phyloP scores from a whole-genome alignment of 2,113 vertebrate genomes.

The Neolamprologus hecqui region DNA sequence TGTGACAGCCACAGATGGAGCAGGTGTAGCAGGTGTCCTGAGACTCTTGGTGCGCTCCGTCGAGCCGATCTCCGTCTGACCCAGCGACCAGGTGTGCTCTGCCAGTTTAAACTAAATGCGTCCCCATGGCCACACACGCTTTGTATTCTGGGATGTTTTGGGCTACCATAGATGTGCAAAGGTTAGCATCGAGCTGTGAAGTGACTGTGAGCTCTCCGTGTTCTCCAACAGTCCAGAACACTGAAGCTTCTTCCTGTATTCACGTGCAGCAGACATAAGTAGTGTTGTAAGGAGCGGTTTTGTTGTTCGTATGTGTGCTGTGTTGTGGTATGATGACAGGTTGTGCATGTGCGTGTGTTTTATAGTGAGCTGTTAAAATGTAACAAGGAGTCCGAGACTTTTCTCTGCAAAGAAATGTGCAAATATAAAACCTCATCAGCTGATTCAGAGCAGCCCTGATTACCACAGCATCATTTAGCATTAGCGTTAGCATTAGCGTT shows the following conservation, averaged over 20 bases:
- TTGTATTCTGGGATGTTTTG: not conserved
- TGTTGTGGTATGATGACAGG: not conserved
- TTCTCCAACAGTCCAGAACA: not conserved
- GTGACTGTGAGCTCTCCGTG: accelerated
- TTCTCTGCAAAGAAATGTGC: not conserved
- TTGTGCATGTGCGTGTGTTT: not conserved
- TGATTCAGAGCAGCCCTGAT: not conserved
- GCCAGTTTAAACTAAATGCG: not conserved
- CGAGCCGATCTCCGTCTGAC: not conserved
- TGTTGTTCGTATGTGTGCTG: not conserved
- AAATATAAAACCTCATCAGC: not conserved
- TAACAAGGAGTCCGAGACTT: not conserved
- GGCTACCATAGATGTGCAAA: not conserved
- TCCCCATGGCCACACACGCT: not conserved
- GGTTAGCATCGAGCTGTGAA: not conserved
- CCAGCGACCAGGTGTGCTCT: not conserved
- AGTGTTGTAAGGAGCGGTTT: not conserved
- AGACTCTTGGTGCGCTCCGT: accelerated
- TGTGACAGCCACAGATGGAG: not conserved
- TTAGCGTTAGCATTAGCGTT: not conserved
- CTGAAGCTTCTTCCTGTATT: not conserved
- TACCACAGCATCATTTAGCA: not conserved
- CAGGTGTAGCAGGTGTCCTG: not conserved
- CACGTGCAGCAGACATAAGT: not conserved
- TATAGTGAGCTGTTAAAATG: not conserved